phyloP scores from a whole-genome alignment of 1,140 invertebrate species.

The Aleiodes sp. region DNA sequence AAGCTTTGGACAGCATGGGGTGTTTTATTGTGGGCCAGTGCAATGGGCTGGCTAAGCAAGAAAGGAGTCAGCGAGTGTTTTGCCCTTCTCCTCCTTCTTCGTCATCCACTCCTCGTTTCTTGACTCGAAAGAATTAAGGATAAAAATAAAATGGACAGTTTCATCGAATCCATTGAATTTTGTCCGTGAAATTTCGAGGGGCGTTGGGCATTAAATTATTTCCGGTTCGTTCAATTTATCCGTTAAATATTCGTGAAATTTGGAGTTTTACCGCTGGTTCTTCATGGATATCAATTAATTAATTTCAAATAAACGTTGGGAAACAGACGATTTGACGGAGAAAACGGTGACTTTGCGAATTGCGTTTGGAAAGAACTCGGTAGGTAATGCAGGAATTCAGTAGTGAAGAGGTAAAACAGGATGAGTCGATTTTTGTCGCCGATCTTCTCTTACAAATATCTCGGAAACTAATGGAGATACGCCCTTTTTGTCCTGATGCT shows the following conservation, averaged over 20 bases:
- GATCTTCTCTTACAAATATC: too few species aligned
- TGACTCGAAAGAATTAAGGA: constrained; percentile 15
- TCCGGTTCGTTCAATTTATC: constrained; percentile 5
- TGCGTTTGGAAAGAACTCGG: too few species aligned
- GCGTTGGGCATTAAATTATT: constrained; percentile 38
- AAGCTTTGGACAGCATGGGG: constrained; percentile 47
- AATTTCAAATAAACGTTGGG: constrained; percentile 2
- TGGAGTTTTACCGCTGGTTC: constrained; percentile 28
- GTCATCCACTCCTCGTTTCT: neutral
- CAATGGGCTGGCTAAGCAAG: constrained; percentile 31
- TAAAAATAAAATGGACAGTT: constrained; percentile 8
- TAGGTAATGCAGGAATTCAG: too few species aligned
- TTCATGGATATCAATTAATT: constrained; percentile 11
- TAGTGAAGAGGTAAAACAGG: too few species aligned
- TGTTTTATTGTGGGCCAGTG: constrained; percentile 59
- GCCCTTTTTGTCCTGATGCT: too few species aligned
- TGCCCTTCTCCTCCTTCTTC: neutral
- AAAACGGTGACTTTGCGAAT: too few species aligned
- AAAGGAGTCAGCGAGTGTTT: constrained; percentile 34
- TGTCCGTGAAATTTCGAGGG: constrained; percentile 38
- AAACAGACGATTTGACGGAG: too few species aligned
- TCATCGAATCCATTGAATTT: constrained; percentile 7
- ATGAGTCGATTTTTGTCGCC: too few species aligned
- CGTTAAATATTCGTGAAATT: constrained; percentile 39
- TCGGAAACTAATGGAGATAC: too few species aligned